phyloP scores from a whole-genome alignment of 2,888 invertebrate species.

The Papilio elwesi region DNA sequence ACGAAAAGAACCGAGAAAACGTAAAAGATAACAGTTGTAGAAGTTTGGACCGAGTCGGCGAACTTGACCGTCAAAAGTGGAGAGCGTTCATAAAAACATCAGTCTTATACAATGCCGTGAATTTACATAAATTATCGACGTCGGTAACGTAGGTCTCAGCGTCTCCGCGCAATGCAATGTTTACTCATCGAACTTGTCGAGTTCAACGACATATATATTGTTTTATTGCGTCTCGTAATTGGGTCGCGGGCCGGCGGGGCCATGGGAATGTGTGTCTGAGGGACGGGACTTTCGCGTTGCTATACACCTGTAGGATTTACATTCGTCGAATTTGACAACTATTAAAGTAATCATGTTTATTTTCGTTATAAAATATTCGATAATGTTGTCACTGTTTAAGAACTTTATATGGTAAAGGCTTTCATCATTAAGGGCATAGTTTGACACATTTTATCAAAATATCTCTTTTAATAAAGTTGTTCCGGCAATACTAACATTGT shows the following conservation, averaged over 20 bases:
- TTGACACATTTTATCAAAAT: too few relatives aligned
- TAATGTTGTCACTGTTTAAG: too few relatives aligned
- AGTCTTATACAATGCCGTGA: slow-evolving; percentile 78
- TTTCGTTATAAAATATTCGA: slow-evolving; percentile 38
- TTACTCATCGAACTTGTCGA: slow-evolving; percentile 68
- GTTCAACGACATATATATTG: slow-evolving; percentile 81
- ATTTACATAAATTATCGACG: slow-evolving; percentile 84
- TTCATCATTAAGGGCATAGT: too few relatives aligned
- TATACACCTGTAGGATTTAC: slow-evolving; percentile 43
- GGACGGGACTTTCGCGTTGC: slow-evolving; percentile 55
- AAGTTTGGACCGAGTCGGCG: slow-evolving; percentile 69
- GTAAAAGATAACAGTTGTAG: slow-evolving; percentile 58
- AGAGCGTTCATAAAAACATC: slow-evolving; percentile 75
- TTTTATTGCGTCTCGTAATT: slow-evolving; percentile 80
- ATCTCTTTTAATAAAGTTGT: too few relatives aligned
- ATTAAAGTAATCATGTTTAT: slow-evolving; percentile 24
- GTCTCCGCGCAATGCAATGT: slow-evolving; percentile 70
- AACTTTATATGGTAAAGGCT: too few relatives aligned
- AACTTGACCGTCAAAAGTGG: slow-evolving; percentile 82
- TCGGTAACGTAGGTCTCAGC: slow-evolving; percentile 63
- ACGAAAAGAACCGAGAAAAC: slow-evolving; percentile 36
- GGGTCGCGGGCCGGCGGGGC: slow-evolving; percentile 75
- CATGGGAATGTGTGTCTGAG: slow-evolving; percentile 65
- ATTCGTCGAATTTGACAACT: slow-evolving; percentile 46
- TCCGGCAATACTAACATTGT: too few relatives aligned